A percentile compares a stretch with the other conserved stretches of the same genome.
Evolutionary conservation across 2,113 vertebrate species (phyloP).

Genomic region (Vulpes lagopus): DNA sequence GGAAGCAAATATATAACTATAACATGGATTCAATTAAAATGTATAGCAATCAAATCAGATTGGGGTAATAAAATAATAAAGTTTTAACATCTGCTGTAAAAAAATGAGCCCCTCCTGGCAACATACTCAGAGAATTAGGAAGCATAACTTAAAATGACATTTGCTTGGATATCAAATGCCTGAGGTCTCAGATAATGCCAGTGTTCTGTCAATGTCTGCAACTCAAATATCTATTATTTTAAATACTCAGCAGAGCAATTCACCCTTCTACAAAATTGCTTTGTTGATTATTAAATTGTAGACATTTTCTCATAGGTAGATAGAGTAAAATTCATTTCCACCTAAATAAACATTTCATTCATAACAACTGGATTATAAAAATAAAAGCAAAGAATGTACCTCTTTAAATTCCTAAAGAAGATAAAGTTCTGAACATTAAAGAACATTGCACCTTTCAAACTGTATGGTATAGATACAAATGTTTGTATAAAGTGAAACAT

Average conservation of each 20-base stretch:
- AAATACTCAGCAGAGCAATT: not conserved
- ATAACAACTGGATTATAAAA: not conserved
- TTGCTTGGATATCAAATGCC: slow-evolving; percentile 14
- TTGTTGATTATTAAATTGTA: not conserved
- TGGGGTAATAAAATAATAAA: slow-evolving; percentile 28
- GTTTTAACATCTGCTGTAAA: not conserved
- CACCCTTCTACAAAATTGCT: not conserved
- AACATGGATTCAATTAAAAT: not conserved
- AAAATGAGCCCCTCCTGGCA: not conserved
- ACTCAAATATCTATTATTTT: not conserved
- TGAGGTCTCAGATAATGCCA: not conserved
- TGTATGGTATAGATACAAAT: not conserved
- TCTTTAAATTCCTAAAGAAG: not conserved
- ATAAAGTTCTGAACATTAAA: not conserved
- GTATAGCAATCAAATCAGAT: slow-evolving; percentile 1
- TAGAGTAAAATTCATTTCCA: not conserved
- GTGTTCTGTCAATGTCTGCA: not conserved
- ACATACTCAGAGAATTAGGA: not conserved
- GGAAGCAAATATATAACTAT: not conserved
- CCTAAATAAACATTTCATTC: not conserved
- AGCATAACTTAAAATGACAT: not conserved
- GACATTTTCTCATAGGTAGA: not conserved
- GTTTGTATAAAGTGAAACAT: slow-evolving; percentile 7
- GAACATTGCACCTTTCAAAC: not conserved
- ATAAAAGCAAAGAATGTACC: not conserved